These are phyloP conservation scores for Thaumetopoea pityocampa DNA, from an alignment of 1,140 invertebrate genomes.

Conservation along the genomic window DNA sequence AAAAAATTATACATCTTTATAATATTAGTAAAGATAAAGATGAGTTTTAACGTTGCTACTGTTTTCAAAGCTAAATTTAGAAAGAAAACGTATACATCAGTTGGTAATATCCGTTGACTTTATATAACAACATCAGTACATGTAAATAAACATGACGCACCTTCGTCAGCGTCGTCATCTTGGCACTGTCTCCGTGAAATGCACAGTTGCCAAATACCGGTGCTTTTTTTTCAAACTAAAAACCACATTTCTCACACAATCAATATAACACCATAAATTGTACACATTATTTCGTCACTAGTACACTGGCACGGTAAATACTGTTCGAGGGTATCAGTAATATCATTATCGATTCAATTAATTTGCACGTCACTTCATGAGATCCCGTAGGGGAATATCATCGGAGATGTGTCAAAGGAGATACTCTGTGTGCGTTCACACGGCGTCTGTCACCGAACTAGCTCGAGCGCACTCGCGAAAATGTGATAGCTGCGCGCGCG, in stretches of 20 bases:
- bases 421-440: slow-evolving; percentile 5
- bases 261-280: slow-evolving; percentile 3
- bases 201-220: slow-evolving; percentile 10
- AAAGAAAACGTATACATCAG: too few species aligned
- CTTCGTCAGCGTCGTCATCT: slow-evolving; percentile 21
- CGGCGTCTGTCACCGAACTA: slow-evolving; percentile 15
- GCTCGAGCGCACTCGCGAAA: slow-evolving; percentile 25
- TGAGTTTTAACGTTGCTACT: neutral
- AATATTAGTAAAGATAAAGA: neutral
- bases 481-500: slow-evolving; percentile 29
- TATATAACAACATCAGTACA: neutral
- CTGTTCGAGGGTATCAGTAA: neutral
- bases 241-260: slow-evolving; percentile 15
- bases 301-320: slow-evolving; percentile 3
- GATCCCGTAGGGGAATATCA: neutral
- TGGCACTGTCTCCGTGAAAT: slow-evolving; percentile 22
- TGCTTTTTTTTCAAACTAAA: slow-evolving; percentile 12
- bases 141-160: slow-evolving; percentile 36
- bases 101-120: too few species aligned
- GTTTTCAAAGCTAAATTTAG: neutral
- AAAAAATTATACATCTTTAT: neutral
- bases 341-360: slow-evolving; percentile 1
- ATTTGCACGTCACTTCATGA: slow-evolving; percentile 1
- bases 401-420: slow-evolving; percentile 8
- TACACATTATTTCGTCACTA: slow-evolving; percentile 7